phyloP scores from a whole-genome alignment of 1,140 invertebrate genomes.

The Pseudobourletiella spinata region DNA sequence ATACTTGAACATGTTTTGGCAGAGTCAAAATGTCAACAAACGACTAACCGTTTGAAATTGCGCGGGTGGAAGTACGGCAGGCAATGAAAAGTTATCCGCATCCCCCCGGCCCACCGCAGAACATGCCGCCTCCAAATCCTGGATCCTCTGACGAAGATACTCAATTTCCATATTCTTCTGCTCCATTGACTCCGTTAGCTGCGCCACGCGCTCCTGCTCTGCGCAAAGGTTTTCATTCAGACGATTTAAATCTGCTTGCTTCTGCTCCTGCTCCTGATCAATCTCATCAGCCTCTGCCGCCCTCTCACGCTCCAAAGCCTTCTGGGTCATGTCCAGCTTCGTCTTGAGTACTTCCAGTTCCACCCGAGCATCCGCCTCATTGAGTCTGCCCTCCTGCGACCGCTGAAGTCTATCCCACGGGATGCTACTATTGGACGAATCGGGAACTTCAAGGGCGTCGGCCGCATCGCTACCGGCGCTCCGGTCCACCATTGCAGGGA shows the following conservation, averaged over 20 bases:
- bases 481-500: background rate
- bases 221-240: too few relatives aligned
- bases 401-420: background rate
- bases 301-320: conserved; percentile 2
- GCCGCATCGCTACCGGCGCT: background rate
- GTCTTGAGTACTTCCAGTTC: conserved; percentile 10
- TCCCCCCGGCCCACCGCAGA: too few relatives aligned
- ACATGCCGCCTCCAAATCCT: too few relatives aligned
- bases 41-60: too few relatives aligned
- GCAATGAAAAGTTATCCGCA: too few relatives aligned
- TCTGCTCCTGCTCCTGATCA: background rate
- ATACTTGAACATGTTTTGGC: too few relatives aligned
- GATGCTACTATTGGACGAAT: background rate
- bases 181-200: too few relatives aligned
- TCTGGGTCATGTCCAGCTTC: background rate
- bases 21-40: too few relatives aligned
- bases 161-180: too few relatives aligned
- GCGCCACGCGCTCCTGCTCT: too few relatives aligned
- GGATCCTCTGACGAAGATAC: too few relatives aligned
- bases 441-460: background rate
- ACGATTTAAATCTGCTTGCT: background rate
- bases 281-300: background rate
- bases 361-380: conserved; percentile 1
- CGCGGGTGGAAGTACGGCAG: too few relatives aligned
- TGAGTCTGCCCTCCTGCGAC: background rate